These are phyloP conservation scores for Anoncus sp. DNA, from an alignment of 2,888 invertebrate genomes.

Conservation along the genomic window DNA sequence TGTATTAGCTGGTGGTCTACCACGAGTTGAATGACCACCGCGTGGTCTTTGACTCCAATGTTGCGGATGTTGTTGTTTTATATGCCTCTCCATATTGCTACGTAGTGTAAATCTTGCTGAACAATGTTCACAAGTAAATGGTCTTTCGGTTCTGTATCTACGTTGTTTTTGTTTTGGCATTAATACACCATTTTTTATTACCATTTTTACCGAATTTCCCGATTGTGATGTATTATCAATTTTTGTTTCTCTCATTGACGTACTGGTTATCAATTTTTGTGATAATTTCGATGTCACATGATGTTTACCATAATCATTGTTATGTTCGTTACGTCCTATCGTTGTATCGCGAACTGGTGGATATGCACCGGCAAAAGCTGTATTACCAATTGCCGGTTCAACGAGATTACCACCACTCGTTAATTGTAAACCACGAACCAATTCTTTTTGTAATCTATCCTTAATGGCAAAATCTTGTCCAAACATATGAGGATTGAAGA, in stretches of 20 bases:
- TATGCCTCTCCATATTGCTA: slow-evolving; percentile 98
- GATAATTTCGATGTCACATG: slow-evolving; percentile 65
- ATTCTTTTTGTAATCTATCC: slow-evolving; percentile 88
- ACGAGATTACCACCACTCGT: slow-evolving; percentile 88
- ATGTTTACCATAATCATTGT: slow-evolving; percentile 68
- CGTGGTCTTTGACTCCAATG: slow-evolving; percentile 93
- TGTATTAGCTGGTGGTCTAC: slow-evolving; percentile 83
- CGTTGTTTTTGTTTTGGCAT: slow-evolving; percentile 97
- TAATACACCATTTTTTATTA: slow-evolving; percentile 94
- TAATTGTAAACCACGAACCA: slow-evolving; percentile 87
- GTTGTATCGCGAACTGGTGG: slow-evolving; percentile 66
- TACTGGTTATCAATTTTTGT: slow-evolving; percentile 43
- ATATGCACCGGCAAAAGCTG: slow-evolving; percentile 67
- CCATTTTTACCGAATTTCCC: slow-evolving; percentile 91
- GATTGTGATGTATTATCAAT: slow-evolving; percentile 80
- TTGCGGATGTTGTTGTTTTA: slow-evolving; percentile 97
- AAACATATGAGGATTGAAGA: slow-evolving; percentile 88
- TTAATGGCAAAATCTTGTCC: slow-evolving; percentile 87
- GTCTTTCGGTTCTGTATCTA: slow-evolving; percentile 94
- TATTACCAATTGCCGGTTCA: slow-evolving; percentile 78
- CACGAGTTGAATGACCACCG: slow-evolving; percentile 85
- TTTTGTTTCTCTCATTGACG: slow-evolving; percentile 70
- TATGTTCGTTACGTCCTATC: slow-evolving; percentile 63
- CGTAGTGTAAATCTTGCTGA: slow-evolving; percentile 95
- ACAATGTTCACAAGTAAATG: slow-evolving; percentile 96